Evolutionary conservation across 2,113 vertebrate species (phyloP).

Genomic region (Polyodon spathula): DNA sequence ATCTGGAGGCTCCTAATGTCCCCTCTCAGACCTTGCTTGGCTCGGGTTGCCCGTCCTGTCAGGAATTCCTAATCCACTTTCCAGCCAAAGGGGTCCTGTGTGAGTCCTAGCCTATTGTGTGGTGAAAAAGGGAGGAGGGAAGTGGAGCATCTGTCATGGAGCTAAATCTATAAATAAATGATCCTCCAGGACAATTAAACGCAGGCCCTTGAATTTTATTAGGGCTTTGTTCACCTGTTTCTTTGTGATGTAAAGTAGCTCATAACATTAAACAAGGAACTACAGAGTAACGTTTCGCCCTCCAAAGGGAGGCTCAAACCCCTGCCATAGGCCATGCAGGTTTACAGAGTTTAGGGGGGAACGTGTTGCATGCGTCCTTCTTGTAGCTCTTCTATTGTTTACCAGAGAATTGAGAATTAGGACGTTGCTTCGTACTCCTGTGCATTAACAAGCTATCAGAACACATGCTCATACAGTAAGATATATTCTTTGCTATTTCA

Average conservation of each 20-base stretch:
- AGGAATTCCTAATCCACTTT: conserved; percentile 13
- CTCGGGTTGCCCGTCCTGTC: conserved; percentile 2
- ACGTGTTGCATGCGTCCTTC: too few relatives aligned
- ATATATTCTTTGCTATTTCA: too few relatives aligned
- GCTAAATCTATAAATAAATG: conserved; percentile 2
- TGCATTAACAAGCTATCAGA: too few relatives aligned
- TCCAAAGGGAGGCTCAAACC: too few relatives aligned
- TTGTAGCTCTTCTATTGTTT: too few relatives aligned
- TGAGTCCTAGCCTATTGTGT: background rate
- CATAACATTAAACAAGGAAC: too few relatives aligned
- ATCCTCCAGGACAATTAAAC: background rate
- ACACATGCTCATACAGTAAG: too few relatives aligned
- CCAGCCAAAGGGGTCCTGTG: background rate
- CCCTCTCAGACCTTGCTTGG: background rate
- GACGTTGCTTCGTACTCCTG: too few relatives aligned
- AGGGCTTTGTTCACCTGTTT: conserved; percentile 2
- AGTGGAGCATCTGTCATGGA: background rate
- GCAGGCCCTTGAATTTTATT: background rate
- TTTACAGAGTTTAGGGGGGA: too few relatives aligned
- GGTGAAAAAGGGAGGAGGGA: background rate
- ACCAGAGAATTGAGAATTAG: too few relatives aligned
- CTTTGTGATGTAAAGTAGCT: background rate
- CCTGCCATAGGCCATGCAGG: too few relatives aligned
- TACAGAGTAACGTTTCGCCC: too few relatives aligned
- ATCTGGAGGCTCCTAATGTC: background rate